Base-by-base conservation (phyloP, 2,888 invertebrate species). In the Frankliniella intonsa region DNA sequence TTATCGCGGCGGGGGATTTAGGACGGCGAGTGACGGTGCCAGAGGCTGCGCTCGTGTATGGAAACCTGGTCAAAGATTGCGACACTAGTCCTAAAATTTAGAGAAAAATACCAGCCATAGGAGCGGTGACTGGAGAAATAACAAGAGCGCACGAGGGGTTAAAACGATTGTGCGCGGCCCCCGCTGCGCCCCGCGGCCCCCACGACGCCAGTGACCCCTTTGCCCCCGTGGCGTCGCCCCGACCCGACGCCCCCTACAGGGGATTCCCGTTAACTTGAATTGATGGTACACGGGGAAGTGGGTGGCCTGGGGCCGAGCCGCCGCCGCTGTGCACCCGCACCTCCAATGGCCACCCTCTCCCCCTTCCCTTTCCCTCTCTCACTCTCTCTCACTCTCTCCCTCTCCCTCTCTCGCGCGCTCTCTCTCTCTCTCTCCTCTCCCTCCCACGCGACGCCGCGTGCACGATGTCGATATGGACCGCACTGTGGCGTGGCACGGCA, bases 201-300 rank as follows among this genome's bases (percentile, higher is more conserved):
- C 69, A 5, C 25, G 25, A 11, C 22, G 69, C 69, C 69, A 76
- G 69, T 76, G 69, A 76, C 69, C 69, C 69, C 69, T 55, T 1
- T 8, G 62, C 62, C 62, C 17, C 62, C 11, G 62, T 10, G 69
- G 69, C 69, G 69, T 22, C 69, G 69, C 25, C 14, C 69, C 69
- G 25, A 76, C 14, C 69, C 69, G 25, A 76, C 69, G 69, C 25
- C 69, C 69, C 69, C 69, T 76, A 76, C 69, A 76, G 69, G 69
- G 69, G 69, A 76, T 76, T 76, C 69, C 25, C 69, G 69, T 76
- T 76, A 76, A 76, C 69, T 76, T 76, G 69, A 76, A 76, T 76
- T 76, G 69, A 76, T 76, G 69, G 69, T 76, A 76, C 69, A 76
- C 17, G 25, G 10, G 69, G 69, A 25, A 25, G 69, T 25, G 69